Evolutionary conservation across 2,113 vertebrate species (phyloP).

Genomic region (Hymenochirus boettgeri): DNA sequence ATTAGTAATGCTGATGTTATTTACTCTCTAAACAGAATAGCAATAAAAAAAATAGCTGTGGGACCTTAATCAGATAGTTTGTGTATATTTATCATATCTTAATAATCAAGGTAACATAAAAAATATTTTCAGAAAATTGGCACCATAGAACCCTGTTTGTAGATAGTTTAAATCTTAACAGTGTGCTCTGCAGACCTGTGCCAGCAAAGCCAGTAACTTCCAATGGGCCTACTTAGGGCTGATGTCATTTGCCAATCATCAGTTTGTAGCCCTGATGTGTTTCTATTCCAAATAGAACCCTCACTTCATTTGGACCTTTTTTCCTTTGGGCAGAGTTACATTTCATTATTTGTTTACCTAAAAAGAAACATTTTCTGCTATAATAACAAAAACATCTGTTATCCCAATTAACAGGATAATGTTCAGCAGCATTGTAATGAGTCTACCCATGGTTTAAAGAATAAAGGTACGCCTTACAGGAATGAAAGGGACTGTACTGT

Average conservation of each 20-base stretch:
- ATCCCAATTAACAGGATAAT: neutral
- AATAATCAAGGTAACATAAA: too few species aligned
- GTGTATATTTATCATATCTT: too few species aligned
- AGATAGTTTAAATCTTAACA: too few species aligned
- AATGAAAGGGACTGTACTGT: neutral
- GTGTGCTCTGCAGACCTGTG: too few species aligned
- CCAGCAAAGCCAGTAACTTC: too few species aligned
- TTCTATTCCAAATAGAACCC: neutral
- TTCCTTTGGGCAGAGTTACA: neutral
- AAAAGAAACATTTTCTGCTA: neutral
- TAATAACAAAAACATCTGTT: constrained; percentile 7
- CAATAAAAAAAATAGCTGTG: too few species aligned
- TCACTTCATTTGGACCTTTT: neutral
- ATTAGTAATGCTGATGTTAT: too few species aligned
- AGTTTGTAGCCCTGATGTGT: neutral
- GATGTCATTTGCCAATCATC: neutral
- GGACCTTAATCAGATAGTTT: too few species aligned
- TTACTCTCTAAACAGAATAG: too few species aligned
- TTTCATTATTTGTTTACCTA: neutral
- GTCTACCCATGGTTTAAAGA: neutral
- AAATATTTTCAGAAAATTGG: too few species aligned
- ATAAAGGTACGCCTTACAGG: neutral
- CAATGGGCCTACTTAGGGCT: too few species aligned
- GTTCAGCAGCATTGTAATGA: neutral
- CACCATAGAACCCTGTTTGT: too few species aligned